Conservation (phyloP, 2,113 vertebrate genomes). For the Lophochroa leadbeateri region DNA sequence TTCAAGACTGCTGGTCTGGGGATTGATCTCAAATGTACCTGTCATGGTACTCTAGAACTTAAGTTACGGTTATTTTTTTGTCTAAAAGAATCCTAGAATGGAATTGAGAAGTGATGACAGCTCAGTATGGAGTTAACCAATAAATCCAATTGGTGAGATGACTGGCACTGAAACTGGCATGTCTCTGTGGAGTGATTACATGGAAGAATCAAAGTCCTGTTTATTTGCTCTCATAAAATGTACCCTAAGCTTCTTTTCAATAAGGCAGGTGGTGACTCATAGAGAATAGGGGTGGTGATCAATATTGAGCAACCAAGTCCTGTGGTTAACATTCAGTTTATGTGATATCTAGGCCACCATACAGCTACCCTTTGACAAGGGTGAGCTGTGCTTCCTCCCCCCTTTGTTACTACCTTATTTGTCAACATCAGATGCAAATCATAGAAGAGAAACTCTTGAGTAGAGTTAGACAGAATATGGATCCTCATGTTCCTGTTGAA, state of each 20-base stretch:
- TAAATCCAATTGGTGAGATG: not conserved
- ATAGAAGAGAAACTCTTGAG: not conserved
- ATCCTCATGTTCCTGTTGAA: not conserved
- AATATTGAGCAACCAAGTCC: not conserved
- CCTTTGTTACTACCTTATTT: not conserved
- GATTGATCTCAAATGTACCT: not conserved
- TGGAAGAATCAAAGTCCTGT: not conserved
- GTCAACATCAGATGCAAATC: not conserved
- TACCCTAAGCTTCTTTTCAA: not conserved
- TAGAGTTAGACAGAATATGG: not conserved
- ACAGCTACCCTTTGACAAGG: not conserved
- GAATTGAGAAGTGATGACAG: not conserved
- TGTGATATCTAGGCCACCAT: not conserved
- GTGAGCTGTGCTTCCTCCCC: not conserved
- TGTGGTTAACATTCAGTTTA: not conserved
- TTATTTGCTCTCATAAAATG: not conserved
- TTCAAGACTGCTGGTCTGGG: not conserved
- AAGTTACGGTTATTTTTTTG: not conserved
- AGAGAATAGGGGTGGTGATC: not conserved
- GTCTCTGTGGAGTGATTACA: not conserved
- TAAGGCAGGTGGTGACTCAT: not conserved
- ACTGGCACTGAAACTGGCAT: not conserved
- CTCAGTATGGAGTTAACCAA: not conserved
- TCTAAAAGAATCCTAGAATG: not conserved
- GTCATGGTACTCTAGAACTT: not conserved